These are phyloP conservation scores for Siniperca chuatsi DNA, from an alignment of 2,113 vertebrate species.

Conservation along the genomic window DNA sequence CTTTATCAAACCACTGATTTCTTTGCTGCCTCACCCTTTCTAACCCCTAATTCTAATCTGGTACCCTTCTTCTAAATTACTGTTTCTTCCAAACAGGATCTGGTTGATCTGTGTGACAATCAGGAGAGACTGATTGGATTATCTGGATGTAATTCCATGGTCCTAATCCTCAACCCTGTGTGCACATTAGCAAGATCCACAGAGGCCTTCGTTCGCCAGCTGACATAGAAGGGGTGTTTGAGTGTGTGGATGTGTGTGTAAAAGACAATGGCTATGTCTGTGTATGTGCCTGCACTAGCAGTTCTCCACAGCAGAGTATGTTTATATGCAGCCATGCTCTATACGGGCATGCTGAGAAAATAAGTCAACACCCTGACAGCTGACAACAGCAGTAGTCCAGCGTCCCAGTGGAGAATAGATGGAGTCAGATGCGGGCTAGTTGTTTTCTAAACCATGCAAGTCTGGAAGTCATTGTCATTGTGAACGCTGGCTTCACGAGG, in stretches of 20 bases:
- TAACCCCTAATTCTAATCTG: slow-evolving; percentile 70
- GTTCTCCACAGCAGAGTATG: neutral
- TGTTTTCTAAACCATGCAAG: slow-evolving; percentile 59
- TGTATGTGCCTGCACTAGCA: neutral
- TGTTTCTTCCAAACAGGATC: slow-evolving; percentile 64
- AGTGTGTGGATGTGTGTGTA: slow-evolving; percentile 10
- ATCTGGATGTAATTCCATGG: slow-evolving; percentile 72
- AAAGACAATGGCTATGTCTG: neutral
- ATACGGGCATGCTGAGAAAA: slow-evolving; percentile 42
- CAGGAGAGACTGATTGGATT: slow-evolving; percentile 78
- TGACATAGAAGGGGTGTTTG: slow-evolving; percentile 23
- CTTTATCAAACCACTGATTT: slow-evolving; percentile 57
- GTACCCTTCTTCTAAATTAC: slow-evolving; percentile 48
- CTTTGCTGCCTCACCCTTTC: slow-evolving; percentile 50
- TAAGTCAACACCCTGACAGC: slow-evolving; percentile 63
- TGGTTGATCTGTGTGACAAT: slow-evolving; percentile 75
- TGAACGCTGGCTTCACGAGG: slow-evolving; percentile 47
- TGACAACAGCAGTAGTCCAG: slow-evolving; percentile 54
- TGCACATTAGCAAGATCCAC: slow-evolving; percentile 72
- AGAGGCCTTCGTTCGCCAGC: slow-evolving; percentile 32
- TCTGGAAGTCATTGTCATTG: slow-evolving; percentile 65
- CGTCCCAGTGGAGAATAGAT: slow-evolving; percentile 39
- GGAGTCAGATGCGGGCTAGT: slow-evolving; percentile 39
- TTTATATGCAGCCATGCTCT: slow-evolving; percentile 48
- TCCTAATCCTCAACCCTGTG: slow-evolving; percentile 73